Evolutionary conservation across 2,113 vertebrate species (phyloP).

Genomic region (Acrocephalus arundinaceus): DNA sequence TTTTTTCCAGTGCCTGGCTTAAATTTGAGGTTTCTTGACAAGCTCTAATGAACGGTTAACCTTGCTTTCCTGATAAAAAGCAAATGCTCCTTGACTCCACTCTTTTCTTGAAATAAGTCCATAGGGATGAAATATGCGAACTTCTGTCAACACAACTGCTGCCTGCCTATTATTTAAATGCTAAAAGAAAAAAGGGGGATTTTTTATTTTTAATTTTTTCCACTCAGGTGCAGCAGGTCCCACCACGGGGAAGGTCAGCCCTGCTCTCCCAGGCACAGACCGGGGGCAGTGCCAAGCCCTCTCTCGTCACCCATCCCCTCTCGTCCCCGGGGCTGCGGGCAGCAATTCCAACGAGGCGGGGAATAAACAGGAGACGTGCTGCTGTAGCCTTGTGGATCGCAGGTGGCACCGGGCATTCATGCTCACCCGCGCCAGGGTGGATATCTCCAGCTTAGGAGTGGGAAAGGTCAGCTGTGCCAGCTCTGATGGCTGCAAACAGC

Average conservation of each 20-base stretch:
- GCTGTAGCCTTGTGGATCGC: not conserved
- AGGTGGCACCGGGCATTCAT: not conserved
- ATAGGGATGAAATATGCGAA: not conserved
- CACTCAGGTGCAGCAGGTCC: rapidly evolving
- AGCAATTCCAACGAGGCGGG: not conserved
- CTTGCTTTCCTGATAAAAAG: not conserved
- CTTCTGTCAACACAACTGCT: not conserved
- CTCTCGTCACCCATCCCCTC: not conserved
- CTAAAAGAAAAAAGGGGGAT: not conserved
- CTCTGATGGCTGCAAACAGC: not conserved
- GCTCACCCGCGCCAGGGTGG: not conserved
- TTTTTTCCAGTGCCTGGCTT: not conserved
- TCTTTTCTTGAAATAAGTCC: not conserved
- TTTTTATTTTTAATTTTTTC: not conserved
- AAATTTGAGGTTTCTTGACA: not conserved
- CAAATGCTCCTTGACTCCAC: not conserved
- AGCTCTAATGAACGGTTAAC: conserved; percentile 2
- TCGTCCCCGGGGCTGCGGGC: not conserved
- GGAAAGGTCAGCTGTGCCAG: conserved; percentile 23
- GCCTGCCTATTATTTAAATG: not conserved
- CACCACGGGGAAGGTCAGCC: rapidly evolving
- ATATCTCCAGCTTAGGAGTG: not conserved
- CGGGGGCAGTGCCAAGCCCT: not conserved
- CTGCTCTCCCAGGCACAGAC: not conserved
- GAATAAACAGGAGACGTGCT: not conserved